phyloP scores from a whole-genome alignment of 1,140 invertebrate species.

The Meloidogyne exigua region DNA sequence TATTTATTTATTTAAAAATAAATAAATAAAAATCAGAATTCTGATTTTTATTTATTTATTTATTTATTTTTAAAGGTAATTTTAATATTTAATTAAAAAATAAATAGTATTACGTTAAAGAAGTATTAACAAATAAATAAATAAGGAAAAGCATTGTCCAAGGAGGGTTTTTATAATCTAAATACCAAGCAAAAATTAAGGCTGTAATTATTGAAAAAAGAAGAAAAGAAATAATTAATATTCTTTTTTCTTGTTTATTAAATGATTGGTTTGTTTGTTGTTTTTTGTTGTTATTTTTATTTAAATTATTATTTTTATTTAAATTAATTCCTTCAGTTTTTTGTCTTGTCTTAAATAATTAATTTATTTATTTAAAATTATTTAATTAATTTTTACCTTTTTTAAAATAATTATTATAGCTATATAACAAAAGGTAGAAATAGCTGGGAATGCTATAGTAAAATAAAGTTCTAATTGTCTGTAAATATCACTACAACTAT shows the following conservation, averaged over 20 bases:
- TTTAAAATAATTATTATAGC: conserved; percentile 14
- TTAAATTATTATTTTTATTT: background rate
- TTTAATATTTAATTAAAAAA: background rate
- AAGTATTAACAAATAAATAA: conserved; percentile 19
- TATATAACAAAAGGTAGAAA: conserved; percentile 11
- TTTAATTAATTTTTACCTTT: background rate
- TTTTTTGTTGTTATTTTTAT: background rate
- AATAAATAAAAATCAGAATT: too few species aligned
- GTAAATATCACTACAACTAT: background rate
- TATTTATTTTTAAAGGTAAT: too few species aligned
- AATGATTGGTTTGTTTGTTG: background rate
- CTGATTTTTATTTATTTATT: too few species aligned
- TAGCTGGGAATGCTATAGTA: conserved; percentile 19
- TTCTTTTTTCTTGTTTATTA: conserved; percentile 15
- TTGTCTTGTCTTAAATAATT: too few species aligned
- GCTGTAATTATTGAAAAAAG: conserved; percentile 25
- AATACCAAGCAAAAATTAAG: conserved; percentile 25
- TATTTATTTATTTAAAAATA: too few species aligned
- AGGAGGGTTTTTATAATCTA: conserved; percentile 12
- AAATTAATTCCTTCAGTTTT: too few species aligned
- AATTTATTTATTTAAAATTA: too few species aligned
- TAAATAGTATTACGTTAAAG: background rate
- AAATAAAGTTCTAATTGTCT: conserved; percentile 17
- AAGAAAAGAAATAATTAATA: conserved; percentile 19
- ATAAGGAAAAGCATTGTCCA: conserved; percentile 22